These are phyloP conservation scores for Physocephala rufipes DNA, from an alignment of 2,888 invertebrate species.

Conservation along the genomic window DNA sequence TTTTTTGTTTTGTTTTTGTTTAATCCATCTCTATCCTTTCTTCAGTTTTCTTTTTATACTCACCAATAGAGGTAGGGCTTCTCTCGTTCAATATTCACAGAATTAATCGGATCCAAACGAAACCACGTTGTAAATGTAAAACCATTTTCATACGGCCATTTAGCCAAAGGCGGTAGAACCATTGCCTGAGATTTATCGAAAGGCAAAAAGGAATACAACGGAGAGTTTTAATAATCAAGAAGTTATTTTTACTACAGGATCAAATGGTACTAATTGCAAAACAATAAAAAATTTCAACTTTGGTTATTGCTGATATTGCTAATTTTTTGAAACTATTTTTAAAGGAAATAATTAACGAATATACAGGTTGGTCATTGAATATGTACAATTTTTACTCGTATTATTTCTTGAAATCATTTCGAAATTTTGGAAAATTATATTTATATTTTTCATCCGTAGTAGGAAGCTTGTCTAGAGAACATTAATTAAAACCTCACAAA, in stretches of 20 bases:
- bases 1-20: not conserved
- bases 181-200: conserved; percentile 78
- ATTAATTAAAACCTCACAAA: too few relatives aligned
- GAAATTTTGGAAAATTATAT: too few relatives aligned
- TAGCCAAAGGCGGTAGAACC: conserved; percentile 94
- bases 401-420: too few relatives aligned
- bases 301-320: not conserved
- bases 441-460: too few relatives aligned
- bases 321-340: not conserved
- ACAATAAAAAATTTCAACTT: not conserved
- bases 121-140: conserved; percentile 99
- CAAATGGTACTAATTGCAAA: conserved; percentile 15
- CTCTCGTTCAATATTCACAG: conserved; percentile 98
- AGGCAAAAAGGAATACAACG: conserved; percentile 1
- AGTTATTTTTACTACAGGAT: not conserved
- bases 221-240: not conserved
- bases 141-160: conserved; percentile 99
- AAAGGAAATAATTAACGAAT: not conserved
- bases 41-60: conserved; percentile 61
- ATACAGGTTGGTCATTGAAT: too few relatives aligned
- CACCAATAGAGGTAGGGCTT: conserved; percentile 98
- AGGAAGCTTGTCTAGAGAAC: too few relatives aligned
- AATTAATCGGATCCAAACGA: conserved; percentile 96
- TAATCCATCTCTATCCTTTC: not conserved
- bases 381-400: not conserved